Evolutionary conservation across 2,888 invertebrate genomes (phyloP).

Genomic region (Hyles lineata): DNA sequence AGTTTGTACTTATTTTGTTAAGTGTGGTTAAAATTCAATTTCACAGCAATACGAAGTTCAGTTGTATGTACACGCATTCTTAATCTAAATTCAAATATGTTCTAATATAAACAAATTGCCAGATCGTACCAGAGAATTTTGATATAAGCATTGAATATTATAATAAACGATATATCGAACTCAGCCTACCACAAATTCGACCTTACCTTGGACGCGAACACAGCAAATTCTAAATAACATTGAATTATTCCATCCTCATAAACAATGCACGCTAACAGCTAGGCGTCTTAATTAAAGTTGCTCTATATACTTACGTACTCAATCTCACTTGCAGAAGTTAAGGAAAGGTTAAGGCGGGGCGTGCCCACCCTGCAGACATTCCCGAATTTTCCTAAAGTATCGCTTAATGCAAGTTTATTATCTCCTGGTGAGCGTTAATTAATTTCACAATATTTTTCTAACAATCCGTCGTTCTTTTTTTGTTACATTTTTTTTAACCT

Average conservation of each 20-base stretch:
- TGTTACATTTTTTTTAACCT: background rate
- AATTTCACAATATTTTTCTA: constrained; percentile 62
- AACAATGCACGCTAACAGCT: constrained; percentile 76
- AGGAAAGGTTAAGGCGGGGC: constrained; percentile 73
- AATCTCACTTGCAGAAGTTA: constrained; percentile 81
- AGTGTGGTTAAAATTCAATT: too few relatives aligned
- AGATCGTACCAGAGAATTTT: background rate
- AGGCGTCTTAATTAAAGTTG: constrained; percentile 78
- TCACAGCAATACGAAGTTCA: too few relatives aligned
- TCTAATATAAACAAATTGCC: too few relatives aligned
- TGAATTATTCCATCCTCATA: constrained; percentile 72
- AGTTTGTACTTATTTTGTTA: too few relatives aligned
- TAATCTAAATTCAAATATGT: too few relatives aligned
- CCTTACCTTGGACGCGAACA: constrained; percentile 25
- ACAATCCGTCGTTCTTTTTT: background rate
- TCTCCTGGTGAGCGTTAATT: constrained; percentile 76
- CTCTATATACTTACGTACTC: constrained; percentile 81
- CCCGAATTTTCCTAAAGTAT: constrained; percentile 80
- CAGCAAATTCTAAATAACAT: constrained; percentile 60
- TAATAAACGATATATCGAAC: background rate
- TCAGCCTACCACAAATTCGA: background rate
- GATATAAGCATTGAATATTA: background rate
- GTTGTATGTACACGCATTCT: too few relatives aligned
- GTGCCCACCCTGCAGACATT: constrained; percentile 55
- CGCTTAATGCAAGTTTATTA: constrained; percentile 82